phyloP scores from a whole-genome alignment of 2,888 invertebrate species.

The Auanema sp. region DNA sequence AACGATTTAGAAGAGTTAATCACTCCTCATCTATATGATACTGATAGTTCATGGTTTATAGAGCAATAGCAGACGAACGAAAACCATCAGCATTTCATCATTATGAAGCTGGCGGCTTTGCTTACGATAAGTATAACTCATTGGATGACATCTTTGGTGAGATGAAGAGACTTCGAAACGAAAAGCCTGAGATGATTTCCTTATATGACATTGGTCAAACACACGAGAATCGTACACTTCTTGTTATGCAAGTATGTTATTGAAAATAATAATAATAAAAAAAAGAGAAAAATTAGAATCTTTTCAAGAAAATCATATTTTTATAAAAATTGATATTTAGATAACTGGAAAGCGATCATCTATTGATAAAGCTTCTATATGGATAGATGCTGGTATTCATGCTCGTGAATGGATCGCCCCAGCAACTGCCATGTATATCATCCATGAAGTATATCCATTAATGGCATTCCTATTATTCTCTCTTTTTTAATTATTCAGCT shows the following conservation, averaged over 20 bases:
- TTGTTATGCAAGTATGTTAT: constrained; percentile 48
- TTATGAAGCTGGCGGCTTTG: constrained; percentile 32
- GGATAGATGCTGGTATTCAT: constrained; percentile 62
- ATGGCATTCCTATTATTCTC: background rate
- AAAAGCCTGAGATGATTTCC: constrained; percentile 55
- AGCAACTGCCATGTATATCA: constrained; percentile 53
- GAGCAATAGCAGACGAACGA: constrained; percentile 53
- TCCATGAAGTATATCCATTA: constrained; percentile 23
- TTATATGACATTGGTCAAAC: constrained; percentile 61
- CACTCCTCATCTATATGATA: background rate
- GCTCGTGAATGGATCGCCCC: constrained; percentile 51
- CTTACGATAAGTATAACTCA: constrained; percentile 51
- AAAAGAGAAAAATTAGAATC: no score
- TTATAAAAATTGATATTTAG: constrained; percentile 21
- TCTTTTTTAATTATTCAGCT: constrained; percentile 13
- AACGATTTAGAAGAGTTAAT: constrained; percentile 59
- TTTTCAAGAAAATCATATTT: constrained; percentile 19
- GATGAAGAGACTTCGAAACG: constrained; percentile 41
- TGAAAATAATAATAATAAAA: background rate
- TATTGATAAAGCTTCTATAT: constrained; percentile 44
- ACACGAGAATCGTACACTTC: constrained; percentile 55
- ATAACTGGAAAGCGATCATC: constrained; percentile 39
- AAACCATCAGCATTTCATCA: constrained; percentile 30
- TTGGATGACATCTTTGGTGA: constrained; percentile 39
- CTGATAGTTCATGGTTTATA: constrained; percentile 16